Evolutionary conservation across 1,140 invertebrate species (phyloP).

Genomic region (Neodiprion virginianus): DNA sequence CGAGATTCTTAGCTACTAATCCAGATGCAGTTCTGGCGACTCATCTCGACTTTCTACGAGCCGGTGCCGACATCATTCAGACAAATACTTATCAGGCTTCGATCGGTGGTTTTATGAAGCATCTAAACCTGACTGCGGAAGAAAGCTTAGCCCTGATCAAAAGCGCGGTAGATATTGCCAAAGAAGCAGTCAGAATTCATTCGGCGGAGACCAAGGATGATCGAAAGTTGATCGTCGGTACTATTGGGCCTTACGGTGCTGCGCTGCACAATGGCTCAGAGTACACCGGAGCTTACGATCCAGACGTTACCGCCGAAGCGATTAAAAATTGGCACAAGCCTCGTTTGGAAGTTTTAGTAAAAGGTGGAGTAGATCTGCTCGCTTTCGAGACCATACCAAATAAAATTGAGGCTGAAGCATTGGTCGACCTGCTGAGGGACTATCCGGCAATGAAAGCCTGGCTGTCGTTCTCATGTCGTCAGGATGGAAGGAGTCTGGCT

Average conservation of each 20-base stretch:
- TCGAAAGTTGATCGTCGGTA: conserved; percentile 75
- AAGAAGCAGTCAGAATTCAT: conserved; percentile 66
- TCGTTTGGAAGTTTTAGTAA: conserved; percentile 76
- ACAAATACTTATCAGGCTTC: conserved; percentile 92
- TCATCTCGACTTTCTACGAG: conserved; percentile 80
- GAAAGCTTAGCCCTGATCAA: conserved; percentile 74
- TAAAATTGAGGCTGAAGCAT: conserved; percentile 77
- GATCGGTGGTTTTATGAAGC: conserved; percentile 76
- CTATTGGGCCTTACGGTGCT: conserved; percentile 91
- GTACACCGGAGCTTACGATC: conserved; percentile 84
- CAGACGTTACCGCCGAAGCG: conserved; percentile 68
- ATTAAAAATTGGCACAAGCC: conserved; percentile 84
- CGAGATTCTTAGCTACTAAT: conserved; percentile 75
- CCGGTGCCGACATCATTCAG: conserved; percentile 83
- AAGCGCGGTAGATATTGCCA: conserved; percentile 73
- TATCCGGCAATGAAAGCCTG: conserved; percentile 78
- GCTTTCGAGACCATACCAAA: conserved; percentile 92
- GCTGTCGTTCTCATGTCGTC: conserved; percentile 83
- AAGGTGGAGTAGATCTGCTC: conserved; percentile 81
- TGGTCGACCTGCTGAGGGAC: conserved; percentile 77
- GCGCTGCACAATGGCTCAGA: conserved; percentile 88
- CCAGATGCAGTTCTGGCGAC: conserved; percentile 75
- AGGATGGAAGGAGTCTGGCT: conserved; percentile 71
- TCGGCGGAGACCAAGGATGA: conserved; percentile 58
- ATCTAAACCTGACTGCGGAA: conserved; percentile 68